Evolutionary conservation across 2,113 vertebrate genomes (phyloP), one percentile per base, ranked within the genome.

Genomic region (Gracilinanus agilis): DNA sequence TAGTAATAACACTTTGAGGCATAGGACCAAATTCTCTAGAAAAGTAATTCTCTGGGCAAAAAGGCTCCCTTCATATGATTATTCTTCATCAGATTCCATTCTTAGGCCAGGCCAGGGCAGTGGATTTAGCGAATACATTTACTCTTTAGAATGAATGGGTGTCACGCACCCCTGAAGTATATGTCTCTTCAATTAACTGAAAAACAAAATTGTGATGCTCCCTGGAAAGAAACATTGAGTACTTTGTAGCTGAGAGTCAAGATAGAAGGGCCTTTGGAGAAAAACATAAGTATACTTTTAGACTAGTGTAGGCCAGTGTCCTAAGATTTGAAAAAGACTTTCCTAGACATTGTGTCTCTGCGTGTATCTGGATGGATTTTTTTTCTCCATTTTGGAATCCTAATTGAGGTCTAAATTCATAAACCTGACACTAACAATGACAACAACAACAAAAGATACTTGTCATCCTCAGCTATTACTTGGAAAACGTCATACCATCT

Each of bases 321-420:
- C 83, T 54, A 93, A 54, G 56, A 58, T 97, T 96, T 97, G 92
- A 96, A 98, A 98, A 97, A 96, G 95, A 97, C 61, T 96, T 61
- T 97, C 91, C 91, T 24, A 93, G 44, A 89, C 44, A 75, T n/a
- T 53, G 44, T 92, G 44, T 83, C 24, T 94, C 91, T 83, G 88
- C 27, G 61, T 55, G 44, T 93, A 53, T 94, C 10, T 53, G 29
- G 61, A 95, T 94, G 44, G 1, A 0, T 93, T 16, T 29, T 94
- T n/a, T 98, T 98, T 75, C n/a, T 97, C 98, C 92, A 97, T 98
- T 98, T 97, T 94, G 88, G 92, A 98, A 97, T 98, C 96, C 96
- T 98, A 98, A 98, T 96, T 98, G 95, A 98, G 93, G 93, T 98
- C 98, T 98, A 97, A 97, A 98, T 97, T 98, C 96, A 98, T 95